Evolutionary conservation across 23 tunicate species (phyloP), one percentile per base, ranked within the genome.

Genomic region (Styela plicata): DNA sequence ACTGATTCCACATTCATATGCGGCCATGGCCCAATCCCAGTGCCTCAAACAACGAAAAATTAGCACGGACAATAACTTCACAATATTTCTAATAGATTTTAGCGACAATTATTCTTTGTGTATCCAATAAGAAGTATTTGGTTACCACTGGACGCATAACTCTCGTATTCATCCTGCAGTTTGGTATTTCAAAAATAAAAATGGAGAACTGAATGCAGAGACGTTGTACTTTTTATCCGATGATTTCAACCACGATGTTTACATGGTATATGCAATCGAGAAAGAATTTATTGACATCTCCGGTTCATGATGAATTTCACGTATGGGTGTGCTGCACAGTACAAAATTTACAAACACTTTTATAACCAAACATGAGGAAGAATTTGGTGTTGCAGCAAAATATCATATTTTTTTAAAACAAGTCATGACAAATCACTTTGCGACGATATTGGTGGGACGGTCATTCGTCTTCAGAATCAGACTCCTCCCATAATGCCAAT

Each of bases 251-350:
- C 62, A 61, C 21, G 64, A 78, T 78, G 75, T 52, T 22, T 20
- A 26, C 82, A 78, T 61, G 82, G 82, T 78, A 7, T 78, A 78
- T 25, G n/a, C 10, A 25, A 78, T 78, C 24, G 70, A 78, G 21
- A 61, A 61, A 26, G 31, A 57, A 23, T 33, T 57, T 17, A 78
- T 78, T 22, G 69, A 52, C 29, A 16, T 62, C 64, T 61, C 64
- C 19, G 21, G 20, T 19, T 19, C 20, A 21, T 61, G 75, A 73
- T 37, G 10, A 19, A 78, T 63, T 78, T 78, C 24, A 52, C 63
- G 3, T 73, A 78, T 78, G 82, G 82, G 16, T 78, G 82, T 78
- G 77, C 78, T 19, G 82, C 82, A 16, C 27, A 78, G 82, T 78
- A 78, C 77, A 63, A 78, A 30, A 78, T 36, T 78, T 53, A 13